Base-by-base conservation (phyloP, 1,140 invertebrate genomes). In the Teleogryllus occipitalis region DNA sequence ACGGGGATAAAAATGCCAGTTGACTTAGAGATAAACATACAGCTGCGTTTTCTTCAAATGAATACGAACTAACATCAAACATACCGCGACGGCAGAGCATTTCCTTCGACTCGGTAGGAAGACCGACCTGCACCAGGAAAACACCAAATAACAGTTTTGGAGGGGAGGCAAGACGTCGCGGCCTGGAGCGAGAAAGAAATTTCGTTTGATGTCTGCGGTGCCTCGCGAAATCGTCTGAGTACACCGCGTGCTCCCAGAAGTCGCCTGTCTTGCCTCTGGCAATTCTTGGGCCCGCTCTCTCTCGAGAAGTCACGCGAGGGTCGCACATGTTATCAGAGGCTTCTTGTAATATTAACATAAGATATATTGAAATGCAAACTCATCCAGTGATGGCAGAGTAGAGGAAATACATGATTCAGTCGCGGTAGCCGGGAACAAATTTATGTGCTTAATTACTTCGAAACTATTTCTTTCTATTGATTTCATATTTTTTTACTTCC, bases 11-110 rank as follows among this genome's bases (percentile, higher is more conserved):
- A 65, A 65, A 65, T 65, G 54, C 18, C 18, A 10, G 54, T 65
- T 65, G 54, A 65, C 54, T 65, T 65, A 65, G 54, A 65, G 54
- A 65, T 65, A 65, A 65, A 65, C 54, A 65, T 65, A 65, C 54
- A 65, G 54, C 1, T 10, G 54, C 18, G 54, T 18, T 65, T 65
- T 65, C 54, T 65, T 65, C 54, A 65, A 65, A 10, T 65, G 54
- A 65, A 65, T 65, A 18, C 18, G 54, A 65, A 65, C 54, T 65
- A 65, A 65, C 54, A 65, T 65, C 54, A 65, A 65, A 65, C 54
- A 65, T 65, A 7, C 54, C 2, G 54, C 18, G 54, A 18, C 10
- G 54, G 54, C 54, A 10, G 54, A 65, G 54, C 18, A 7, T 65
- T 3, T 65, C 54, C 54, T 65, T 65, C 54, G 54, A 65, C 10